Evolutionary conservation across 2,797 vertebrate genomes (phyloP), one percentile per base, ranked within the genome.

Genomic region (Anableps anableps): DNA sequence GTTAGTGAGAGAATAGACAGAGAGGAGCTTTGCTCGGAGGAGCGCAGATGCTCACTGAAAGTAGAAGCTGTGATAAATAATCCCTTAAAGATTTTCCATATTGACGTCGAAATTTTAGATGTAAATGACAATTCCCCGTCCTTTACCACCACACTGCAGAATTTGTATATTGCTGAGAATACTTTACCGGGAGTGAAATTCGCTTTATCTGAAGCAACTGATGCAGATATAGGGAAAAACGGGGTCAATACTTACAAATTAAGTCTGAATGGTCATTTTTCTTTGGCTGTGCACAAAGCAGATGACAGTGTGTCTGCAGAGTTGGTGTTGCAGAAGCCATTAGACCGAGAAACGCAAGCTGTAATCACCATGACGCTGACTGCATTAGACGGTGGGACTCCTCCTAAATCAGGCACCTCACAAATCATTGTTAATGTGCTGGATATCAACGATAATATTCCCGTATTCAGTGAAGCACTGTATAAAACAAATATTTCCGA

Each of bases 181-280:
- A 92, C 93, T 1, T 78, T 94, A 17, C 93, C 95, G 0, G 96
- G 96, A 0, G 95, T 97, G 1, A 96, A 92, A 84, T 98, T 98
- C 51, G 95, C 95, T 0, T 91, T 98, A 72, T 97, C 97, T 85
- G 96, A 95, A 1, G 97, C 97, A 31, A 91, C 89, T 31, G 97
- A 98, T 66, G 93, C 93, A 0, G 97, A 99, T 2, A 92, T 96
- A 31, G 97, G 96, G 0, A 87, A 72, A 86, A 97, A 98, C 64
- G 96, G 95, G 0, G 90, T 98, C 72, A 94, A 95, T 62, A 95
- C 88, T 6, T 98, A 98, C 74, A 95, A 91, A 75, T 93, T 98
- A 70, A 97, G 96, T 50, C 89, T 92, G 38, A 98, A 95, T 0
- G 90, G 94, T 0, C 90, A 97, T 85, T 99, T 99, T 77, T 96